phyloP scores from a whole-genome alignment of 2,113 vertebrate genomes.

The Silurus asotus region DNA sequence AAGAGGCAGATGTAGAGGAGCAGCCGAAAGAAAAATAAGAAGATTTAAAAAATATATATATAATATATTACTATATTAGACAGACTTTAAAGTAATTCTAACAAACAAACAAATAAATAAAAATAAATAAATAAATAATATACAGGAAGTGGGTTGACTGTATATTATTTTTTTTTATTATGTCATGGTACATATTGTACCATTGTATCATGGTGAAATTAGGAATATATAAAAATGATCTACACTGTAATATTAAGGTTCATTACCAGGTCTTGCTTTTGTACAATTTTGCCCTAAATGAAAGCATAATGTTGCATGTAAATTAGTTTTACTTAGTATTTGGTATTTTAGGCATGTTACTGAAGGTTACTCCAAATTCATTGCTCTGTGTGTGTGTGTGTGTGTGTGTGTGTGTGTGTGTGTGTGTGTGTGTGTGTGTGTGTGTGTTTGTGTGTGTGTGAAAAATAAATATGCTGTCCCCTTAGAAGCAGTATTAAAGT shows the following conservation, averaged over 20 bases:
- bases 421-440: constrained; percentile 33
- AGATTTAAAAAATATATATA: too few relatives aligned
- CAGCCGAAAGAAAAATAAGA: too few relatives aligned
- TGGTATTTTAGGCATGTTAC: constrained; percentile 61
- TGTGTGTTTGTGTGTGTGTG: neutral
- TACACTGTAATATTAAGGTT: neutral
- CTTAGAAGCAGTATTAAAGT: constrained; percentile 58
- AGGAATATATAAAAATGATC: neutral
- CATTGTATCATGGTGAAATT: too few relatives aligned
- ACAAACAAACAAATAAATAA: too few relatives aligned
- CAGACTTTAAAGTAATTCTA: too few relatives aligned
- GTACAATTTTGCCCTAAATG: constrained; percentile 58
- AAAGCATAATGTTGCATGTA: too few relatives aligned
- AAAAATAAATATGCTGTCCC: neutral
- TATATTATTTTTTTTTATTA: neutral
- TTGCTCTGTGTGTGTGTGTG: constrained; percentile 24
- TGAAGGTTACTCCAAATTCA: constrained; percentile 63
- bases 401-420: constrained; percentile 57
- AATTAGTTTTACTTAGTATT: too few relatives aligned
- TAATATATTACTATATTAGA: too few relatives aligned
- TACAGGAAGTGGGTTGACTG: neutral
- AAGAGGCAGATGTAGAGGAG: too few relatives aligned
- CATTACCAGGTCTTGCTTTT: constrained; percentile 13
- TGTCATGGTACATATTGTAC: neutral
- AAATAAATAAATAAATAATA: neutral